Evolutionary conservation across 1,140 invertebrate genomes (phyloP).

Genomic region (Pogonomyrmex barbatus): DNA sequence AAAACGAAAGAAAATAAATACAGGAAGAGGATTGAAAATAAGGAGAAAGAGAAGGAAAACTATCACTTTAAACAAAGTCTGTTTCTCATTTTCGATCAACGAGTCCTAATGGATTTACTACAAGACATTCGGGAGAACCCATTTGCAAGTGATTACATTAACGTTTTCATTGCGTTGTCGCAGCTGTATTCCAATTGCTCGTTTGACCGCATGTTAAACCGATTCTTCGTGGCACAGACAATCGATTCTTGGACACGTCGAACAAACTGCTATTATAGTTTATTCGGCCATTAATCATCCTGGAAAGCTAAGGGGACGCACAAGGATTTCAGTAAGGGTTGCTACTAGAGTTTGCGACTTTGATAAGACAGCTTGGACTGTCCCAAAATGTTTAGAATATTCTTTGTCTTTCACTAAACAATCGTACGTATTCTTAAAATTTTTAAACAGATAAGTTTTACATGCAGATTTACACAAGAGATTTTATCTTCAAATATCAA

Average conservation of each 20-base stretch:
- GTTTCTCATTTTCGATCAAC: neutral
- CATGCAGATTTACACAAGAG: neutral
- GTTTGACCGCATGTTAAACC: slow-evolving; percentile 19
- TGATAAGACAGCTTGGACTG: slow-evolving; percentile 40
- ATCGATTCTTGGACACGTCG: slow-evolving; percentile 71
- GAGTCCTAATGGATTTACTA: slow-evolving; percentile 37
- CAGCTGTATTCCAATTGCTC: neutral
- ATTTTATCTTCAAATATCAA: neutral
- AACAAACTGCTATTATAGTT: slow-evolving; percentile 76
- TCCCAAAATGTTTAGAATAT: neutral
- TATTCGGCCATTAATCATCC: slow-evolving; percentile 77
- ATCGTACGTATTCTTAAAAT: neutral
- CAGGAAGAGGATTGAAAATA: neutral
- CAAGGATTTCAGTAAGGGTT: slow-evolving; percentile 22
- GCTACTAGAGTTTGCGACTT: neutral
- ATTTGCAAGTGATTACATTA: slow-evolving; percentile 37
- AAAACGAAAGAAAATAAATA: neutral
- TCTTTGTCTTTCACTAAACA: neutral
- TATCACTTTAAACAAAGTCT: slow-evolving; percentile 10
- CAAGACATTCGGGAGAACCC: neutral
- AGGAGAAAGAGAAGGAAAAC: neutral
- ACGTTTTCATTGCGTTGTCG: slow-evolving; percentile 5
- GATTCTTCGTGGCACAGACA: slow-evolving; percentile 20
- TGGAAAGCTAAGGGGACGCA: slow-evolving; percentile 55
- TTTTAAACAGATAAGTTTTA: neutral